Evolutionary conservation across 2,113 vertebrate genomes (phyloP).

Genomic region (Apeltes quadracus): DNA sequence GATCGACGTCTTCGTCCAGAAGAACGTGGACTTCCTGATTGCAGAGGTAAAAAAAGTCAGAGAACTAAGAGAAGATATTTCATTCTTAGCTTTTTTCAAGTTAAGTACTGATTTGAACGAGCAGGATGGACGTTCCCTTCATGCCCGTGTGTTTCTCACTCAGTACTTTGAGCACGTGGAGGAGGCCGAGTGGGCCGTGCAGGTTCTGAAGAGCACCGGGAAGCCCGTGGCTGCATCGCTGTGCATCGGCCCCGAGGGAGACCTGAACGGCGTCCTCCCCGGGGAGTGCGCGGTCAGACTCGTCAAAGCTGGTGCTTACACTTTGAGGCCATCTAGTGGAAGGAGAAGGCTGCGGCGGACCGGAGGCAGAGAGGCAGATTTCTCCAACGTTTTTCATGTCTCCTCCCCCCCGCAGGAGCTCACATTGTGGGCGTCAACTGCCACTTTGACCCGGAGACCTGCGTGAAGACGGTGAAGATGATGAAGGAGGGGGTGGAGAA

Average conservation of each 20-base stretch:
- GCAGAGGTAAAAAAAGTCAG: conserved; percentile 85
- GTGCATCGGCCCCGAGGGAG: conserved; percentile 95
- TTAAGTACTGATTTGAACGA: neutral
- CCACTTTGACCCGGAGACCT: conserved; percentile 93
- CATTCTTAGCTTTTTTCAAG: neutral
- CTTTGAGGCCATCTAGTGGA: neutral
- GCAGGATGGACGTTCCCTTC: neutral
- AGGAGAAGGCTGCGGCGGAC: neutral
- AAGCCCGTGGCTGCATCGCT: conserved; percentile 90
- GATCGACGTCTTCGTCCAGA: conserved; percentile 88
- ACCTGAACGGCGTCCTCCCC: conserved; percentile 87
- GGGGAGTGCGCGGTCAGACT: conserved; percentile 92
- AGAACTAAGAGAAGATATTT: neutral
- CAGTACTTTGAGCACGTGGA: conserved; percentile 99
- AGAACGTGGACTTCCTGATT: conserved; percentile 94
- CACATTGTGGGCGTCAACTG: conserved; percentile 92
- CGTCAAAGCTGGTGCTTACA: conserved; percentile 87
- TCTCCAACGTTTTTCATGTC: neutral
- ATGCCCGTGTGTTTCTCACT: neutral
- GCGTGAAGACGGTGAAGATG: conserved; percentile 87
- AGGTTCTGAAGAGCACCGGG: conserved; percentile 87
- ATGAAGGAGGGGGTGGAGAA: conserved; percentile 94
- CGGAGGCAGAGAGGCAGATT: neutral
- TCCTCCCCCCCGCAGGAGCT: conserved; percentile 82
- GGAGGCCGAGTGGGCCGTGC: conserved; percentile 96